Conservation (phyloP, 2,113 vertebrate genomes). For the Toxotes jaculatrix region DNA sequence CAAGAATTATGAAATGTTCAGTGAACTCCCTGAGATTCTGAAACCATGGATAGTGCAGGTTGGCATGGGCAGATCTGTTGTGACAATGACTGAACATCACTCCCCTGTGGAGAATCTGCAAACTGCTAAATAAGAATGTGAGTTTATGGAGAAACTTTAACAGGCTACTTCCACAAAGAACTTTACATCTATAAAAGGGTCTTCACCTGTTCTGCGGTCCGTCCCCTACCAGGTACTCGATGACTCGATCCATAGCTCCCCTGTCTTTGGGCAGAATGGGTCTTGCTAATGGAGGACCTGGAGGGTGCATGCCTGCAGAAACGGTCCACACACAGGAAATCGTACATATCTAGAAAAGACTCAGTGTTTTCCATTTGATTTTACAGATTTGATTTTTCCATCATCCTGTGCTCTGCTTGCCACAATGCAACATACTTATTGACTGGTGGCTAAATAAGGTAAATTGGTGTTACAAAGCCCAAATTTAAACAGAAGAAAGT, state of each 20-base stretch:
- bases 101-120: not conserved
- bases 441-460: not conserved
- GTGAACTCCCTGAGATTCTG: not conserved
- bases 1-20: not conserved
- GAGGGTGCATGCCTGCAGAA: conserved; percentile 91
- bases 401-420: not conserved
- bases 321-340: conserved; percentile 13
- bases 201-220: conserved; percentile 98
- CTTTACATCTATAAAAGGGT: not conserved
- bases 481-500: not conserved
- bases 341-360: not conserved
- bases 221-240: conserved; percentile 97
- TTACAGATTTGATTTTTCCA: not conserved
- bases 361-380: not conserved
- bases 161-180: not conserved
- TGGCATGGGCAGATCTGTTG: not conserved
- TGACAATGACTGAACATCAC: not conserved
- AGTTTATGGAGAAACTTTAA: not conserved
- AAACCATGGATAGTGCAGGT: not conserved
- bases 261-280: conserved; percentile 94
- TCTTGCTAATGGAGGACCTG: conserved; percentile 94
- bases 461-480: not conserved
- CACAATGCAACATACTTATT: not conserved
- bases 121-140: not conserved
- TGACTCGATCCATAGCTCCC: conserved; percentile 91